phyloP scores from a whole-genome alignment of 1,140 invertebrate genomes.

The Brachionus sp. region DNA sequence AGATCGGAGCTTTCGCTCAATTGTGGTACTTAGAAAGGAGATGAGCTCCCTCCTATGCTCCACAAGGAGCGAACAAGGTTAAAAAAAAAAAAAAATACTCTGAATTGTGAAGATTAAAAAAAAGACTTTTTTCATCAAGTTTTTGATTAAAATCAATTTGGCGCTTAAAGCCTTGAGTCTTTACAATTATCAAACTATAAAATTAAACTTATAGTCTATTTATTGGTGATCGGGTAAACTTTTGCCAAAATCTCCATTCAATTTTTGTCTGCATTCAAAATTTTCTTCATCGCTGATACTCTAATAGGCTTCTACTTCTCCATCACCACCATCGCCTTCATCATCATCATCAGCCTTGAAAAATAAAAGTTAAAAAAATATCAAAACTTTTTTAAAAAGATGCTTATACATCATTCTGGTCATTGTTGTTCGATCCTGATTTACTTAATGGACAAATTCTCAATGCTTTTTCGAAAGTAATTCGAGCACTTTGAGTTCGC shows the following conservation, averaged over 20 bases:
- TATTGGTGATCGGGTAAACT: neutral
- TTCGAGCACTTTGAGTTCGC: slow-evolving; percentile 83
- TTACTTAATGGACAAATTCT: slow-evolving; percentile 71
- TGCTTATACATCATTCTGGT: neutral
- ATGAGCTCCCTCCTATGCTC: too few relatives aligned
- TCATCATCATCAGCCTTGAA: neutral
- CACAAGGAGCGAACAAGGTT: too few relatives aligned
- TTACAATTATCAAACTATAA: neutral
- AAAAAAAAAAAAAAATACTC: too few relatives aligned
- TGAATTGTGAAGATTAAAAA: neutral
- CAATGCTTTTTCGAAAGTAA: slow-evolving; percentile 77
- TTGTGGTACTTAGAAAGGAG: too few relatives aligned
- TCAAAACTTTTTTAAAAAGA: neutral
- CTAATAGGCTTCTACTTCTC: slow-evolving; percentile 19
- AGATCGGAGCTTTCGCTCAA: too few relatives aligned
- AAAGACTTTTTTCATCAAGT: neutral
- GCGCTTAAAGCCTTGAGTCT: neutral
- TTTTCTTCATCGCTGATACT: slow-evolving; percentile 38
- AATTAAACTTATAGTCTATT: neutral
- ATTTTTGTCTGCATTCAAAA: neutral
- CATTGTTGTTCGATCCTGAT: neutral
- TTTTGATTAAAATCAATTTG: neutral
- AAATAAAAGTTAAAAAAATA: neutral
- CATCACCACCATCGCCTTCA: neutral
- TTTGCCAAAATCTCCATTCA: neutral